Conservation (phyloP, 2,797 vertebrate species). For the Pseudotriccus pelzelni region DNA sequence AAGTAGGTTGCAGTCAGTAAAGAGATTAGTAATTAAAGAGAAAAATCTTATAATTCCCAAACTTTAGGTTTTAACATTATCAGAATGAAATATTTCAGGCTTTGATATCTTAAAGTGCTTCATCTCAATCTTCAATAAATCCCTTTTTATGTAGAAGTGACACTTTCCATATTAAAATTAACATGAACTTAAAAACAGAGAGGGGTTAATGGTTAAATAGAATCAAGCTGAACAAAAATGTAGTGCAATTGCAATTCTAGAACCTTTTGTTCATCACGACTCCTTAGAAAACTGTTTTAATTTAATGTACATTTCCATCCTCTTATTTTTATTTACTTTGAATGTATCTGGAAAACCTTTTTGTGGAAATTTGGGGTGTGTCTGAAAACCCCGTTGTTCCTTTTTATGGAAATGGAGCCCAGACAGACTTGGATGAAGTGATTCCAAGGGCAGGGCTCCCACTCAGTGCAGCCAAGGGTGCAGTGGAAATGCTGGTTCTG, state of each 20-base stretch:
- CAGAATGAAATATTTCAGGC: background rate
- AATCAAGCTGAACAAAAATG: background rate
- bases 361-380: background rate
- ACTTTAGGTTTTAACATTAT: background rate
- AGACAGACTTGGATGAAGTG: fast-evolving
- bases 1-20: background rate
- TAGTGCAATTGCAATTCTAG: background rate
- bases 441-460: background rate
- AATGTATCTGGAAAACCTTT: background rate
- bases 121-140: background rate
- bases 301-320: background rate
- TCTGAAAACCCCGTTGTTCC: background rate
- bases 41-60: background rate
- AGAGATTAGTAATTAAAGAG: background rate
- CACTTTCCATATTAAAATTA: background rate
- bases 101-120: background rate
- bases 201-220: background rate
- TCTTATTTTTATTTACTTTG: background rate
- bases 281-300: background rate
- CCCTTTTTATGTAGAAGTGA: background rate
- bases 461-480: fast-evolving
- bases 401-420: background rate
- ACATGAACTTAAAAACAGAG: background rate
- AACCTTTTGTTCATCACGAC: background rate
- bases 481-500: fast-evolving